Conservation (phyloP, 2,888 invertebrate species). For the Ecdyonurus torrentis region DNA sequence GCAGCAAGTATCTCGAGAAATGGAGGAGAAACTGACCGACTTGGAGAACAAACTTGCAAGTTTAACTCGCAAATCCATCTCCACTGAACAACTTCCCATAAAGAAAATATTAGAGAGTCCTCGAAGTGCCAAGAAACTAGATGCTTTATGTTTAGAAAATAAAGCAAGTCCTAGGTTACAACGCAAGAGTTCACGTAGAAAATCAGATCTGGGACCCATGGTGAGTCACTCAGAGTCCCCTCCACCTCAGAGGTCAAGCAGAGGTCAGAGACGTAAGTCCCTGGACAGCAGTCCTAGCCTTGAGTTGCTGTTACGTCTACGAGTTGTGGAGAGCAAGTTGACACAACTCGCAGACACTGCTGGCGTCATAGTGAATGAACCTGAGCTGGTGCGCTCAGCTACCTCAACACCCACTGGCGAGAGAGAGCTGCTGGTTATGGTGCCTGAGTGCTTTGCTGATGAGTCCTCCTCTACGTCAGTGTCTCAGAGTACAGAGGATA, state of each 20-base stretch:
- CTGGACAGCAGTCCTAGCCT: constrained; percentile 56
- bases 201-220: neutral
- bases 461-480: neutral
- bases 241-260: neutral
- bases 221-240: constrained; percentile 7
- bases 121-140: neutral
- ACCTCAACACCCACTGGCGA: neutral
- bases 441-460: neutral
- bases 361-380: neutral
- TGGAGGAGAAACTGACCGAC: constrained; percentile 70
- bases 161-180: neutral
- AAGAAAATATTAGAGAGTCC: neutral
- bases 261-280: constrained; percentile 42
- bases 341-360: constrained; percentile 35
- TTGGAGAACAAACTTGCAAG: constrained; percentile 58
- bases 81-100: neutral
- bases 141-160: neutral
- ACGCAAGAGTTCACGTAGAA: neutral
- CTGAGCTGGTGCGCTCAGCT: neutral
- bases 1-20: constrained; percentile 54
- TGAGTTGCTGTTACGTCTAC: constrained; percentile 57
- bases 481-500: neutral
- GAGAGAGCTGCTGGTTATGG: neutral
- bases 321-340: constrained; percentile 60
- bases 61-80: constrained; percentile 31